Percentiles rank a stretch among this genome's conserved stretches.
Conservation (phyloP, 2,888 invertebrate species). For the Elegia similella region DNA sequence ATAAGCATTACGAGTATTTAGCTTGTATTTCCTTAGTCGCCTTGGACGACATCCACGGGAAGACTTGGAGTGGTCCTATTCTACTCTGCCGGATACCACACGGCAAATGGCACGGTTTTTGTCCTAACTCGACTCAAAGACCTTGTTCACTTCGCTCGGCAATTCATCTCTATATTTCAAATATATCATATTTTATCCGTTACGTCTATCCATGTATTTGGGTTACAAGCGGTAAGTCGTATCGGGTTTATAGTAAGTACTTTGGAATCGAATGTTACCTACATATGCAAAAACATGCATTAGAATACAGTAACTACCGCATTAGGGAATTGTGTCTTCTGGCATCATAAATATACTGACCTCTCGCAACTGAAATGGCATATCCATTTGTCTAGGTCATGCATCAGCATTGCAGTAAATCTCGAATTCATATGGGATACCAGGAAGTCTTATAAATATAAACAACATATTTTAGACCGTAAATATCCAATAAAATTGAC, state of each 20-base stretch:
- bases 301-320: not conserved
- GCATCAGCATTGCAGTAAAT: conserved; percentile 9
- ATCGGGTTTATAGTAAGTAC: conserved; percentile 1
- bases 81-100: too few species aligned
- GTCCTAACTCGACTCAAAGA: too few species aligned
- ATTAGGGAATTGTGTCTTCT: conserved; percentile 11
- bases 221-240: not conserved
- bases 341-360: conserved; percentile 12
- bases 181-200: not conserved
- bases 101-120: too few species aligned
- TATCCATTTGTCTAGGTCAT: conserved; percentile 4
- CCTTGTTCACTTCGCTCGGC: too few species aligned
- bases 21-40: too few species aligned
- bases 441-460: conserved; percentile 1
- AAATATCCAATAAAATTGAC: not conserved
- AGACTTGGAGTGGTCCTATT: too few species aligned
- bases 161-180: too few species aligned
- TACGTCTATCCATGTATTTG: not conserved
- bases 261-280: not conserved
- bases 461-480: not conserved
- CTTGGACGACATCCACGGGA: too few species aligned
- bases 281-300: conserved; percentile 12
- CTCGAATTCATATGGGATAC: conserved; percentile 5
- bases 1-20: too few species aligned
- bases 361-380: not conserved